These are phyloP conservation scores for Brachyrhaphis roseni DNA, from an alignment of 2,797 vertebrate genomes.

Conservation along the genomic window DNA sequence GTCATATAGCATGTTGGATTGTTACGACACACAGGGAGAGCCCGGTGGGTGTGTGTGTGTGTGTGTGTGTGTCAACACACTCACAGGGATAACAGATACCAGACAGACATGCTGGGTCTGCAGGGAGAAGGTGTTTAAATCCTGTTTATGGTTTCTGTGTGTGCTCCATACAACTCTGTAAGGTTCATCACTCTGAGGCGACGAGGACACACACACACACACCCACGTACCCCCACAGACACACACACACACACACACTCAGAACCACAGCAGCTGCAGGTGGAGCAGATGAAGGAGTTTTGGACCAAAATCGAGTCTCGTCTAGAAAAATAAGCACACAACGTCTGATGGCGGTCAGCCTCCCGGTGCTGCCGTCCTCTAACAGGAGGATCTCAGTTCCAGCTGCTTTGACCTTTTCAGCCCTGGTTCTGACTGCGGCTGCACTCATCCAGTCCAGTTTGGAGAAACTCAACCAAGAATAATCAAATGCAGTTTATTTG, in stretches of 20 bases:
- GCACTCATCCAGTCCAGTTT: not conserved
- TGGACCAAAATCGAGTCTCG: not conserved
- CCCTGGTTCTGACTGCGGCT: not conserved
- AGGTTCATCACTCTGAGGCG: not conserved
- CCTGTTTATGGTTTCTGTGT: not conserved
- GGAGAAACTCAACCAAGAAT: not conserved
- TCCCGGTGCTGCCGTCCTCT: not conserved
- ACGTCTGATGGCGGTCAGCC: not conserved
- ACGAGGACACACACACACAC: too few relatives aligned
- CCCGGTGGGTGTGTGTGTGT: not conserved
- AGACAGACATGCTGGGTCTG: not conserved
- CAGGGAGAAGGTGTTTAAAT: not conserved
- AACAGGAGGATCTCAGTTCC: not conserved
- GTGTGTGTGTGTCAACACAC: not conserved
- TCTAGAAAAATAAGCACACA: not conserved
- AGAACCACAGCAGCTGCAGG: not conserved
- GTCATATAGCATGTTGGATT: not conserved
- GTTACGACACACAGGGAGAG: not conserved
- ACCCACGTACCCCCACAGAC: too few relatives aligned
- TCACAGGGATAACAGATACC: not conserved
- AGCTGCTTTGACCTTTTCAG: not conserved
- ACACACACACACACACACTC: too few relatives aligned
- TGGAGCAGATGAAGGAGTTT: too few relatives aligned
- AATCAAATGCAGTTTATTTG: not conserved
- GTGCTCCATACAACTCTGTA: too few relatives aligned